Evolutionary conservation across 2,797 vertebrate species (phyloP).

Genomic region (Salmo trutta): DNA sequence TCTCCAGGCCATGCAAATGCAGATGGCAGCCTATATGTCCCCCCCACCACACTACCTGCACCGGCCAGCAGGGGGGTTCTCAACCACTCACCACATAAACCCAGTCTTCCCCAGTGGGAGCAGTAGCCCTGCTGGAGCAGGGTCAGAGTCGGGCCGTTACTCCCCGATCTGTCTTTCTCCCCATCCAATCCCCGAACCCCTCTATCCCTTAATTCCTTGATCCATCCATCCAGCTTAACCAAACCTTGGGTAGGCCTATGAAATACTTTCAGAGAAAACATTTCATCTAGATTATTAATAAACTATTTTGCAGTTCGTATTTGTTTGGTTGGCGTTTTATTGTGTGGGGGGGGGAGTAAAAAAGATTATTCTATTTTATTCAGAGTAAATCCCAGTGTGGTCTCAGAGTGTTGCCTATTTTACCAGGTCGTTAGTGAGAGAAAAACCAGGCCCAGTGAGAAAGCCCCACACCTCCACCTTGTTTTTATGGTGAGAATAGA

Average conservation of each 20-base stretch:
- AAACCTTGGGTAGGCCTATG: not conserved
- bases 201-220: not conserved
- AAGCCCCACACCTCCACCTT: too few relatives aligned
- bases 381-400: not conserved
- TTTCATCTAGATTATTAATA: not conserved
- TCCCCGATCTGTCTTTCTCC: not conserved
- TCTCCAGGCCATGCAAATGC: not conserved
- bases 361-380: not conserved
- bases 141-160: not conserved
- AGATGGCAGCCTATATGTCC: not conserved
- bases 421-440: too few relatives aligned
- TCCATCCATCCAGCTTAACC: not conserved
- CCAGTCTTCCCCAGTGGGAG: not conserved
- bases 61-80: not conserved
- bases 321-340: too few relatives aligned
- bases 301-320: too few relatives aligned
- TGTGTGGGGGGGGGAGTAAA: too few relatives aligned
- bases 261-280: not conserved
- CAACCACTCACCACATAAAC: not conserved
- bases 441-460: too few relatives aligned
- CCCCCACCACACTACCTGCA: not conserved
- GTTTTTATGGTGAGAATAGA: too few relatives aligned
- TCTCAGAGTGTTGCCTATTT: not conserved
- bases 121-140: not conserved
- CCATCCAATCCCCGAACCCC: not conserved